Evolutionary conservation across 2,797 vertebrate species (phyloP).

Genomic region (Eulemur albifrons): DNA sequence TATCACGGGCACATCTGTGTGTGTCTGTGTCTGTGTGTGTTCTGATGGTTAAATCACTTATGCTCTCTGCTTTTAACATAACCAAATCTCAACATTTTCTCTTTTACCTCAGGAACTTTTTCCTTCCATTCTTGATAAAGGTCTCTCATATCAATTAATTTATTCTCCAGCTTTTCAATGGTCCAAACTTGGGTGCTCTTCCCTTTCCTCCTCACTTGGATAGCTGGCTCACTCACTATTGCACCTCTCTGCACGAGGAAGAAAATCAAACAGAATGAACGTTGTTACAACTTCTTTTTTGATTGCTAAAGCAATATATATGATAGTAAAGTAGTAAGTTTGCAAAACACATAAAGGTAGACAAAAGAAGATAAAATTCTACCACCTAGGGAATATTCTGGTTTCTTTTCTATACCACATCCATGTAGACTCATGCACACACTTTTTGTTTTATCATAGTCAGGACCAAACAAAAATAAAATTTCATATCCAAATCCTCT

Average conservation of each 20-base stretch:
- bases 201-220: conserved; percentile 95
- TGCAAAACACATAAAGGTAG: not conserved
- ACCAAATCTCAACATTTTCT: not conserved
- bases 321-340: not conserved
- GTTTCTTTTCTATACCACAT: not conserved
- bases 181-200: conserved; percentile 97
- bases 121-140: conserved; percentile 98
- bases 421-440: not conserved
- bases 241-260: conserved; percentile 89
- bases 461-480: not conserved
- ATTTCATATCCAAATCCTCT: not conserved
- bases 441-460: not conserved
- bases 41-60: not conserved
- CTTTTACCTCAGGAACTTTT: conserved; percentile 86
- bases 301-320: not conserved
- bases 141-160: conserved; percentile 98
- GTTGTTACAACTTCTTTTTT: not conserved
- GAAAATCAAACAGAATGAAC: not conserved
- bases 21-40: fast-evolving
- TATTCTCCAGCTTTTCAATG: conserved; percentile 98
- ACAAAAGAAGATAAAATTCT: not conserved
- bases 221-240: conserved; percentile 97
- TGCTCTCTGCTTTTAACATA: not conserved
- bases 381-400: not conserved
- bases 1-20: not conserved